phyloP scores from a whole-genome alignment of 2,888 invertebrate species.

The Allolobophora icterica region DNA sequence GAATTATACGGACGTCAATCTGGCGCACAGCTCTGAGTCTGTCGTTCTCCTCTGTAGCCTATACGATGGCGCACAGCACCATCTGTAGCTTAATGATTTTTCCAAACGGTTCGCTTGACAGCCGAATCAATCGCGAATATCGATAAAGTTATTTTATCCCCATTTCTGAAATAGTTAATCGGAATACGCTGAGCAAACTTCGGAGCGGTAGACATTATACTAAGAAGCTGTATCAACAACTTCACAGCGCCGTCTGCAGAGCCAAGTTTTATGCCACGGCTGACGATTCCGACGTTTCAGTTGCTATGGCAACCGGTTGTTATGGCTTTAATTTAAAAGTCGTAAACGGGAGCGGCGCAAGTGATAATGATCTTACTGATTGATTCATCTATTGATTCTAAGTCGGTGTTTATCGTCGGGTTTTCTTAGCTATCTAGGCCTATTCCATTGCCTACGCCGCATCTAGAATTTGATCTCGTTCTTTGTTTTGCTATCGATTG shows the following conservation, averaged over 20 bases:
- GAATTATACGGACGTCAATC: background rate
- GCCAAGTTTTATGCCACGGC: too few relatives aligned
- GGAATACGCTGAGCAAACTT: background rate
- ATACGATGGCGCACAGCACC: background rate
- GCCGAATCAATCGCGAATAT: background rate
- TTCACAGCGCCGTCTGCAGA: background rate
- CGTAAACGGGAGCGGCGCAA: background rate
- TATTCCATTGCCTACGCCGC: background rate
- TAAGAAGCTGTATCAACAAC: background rate
- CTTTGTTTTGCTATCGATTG: background rate
- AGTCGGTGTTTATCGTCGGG: background rate
- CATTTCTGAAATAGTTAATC: background rate
- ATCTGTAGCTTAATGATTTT: background rate
- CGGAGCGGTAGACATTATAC: background rate
- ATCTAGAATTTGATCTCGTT: background rate
- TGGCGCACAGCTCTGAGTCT: slow-evolving; percentile 12
- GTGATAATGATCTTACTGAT: slow-evolving; percentile 17
- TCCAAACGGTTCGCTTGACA: background rate
- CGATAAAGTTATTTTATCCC: slow-evolving; percentile 17
- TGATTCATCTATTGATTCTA: background rate
- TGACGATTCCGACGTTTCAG: background rate
- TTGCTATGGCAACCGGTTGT: background rate
- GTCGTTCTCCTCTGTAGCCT: background rate
- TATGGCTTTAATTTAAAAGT: background rate
- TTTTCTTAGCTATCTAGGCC: too few relatives aligned